A percentile compares a stretch with the other conserved stretches of the same genome.
Evolutionary conservation across 2,888 invertebrate species (phyloP).

Genomic region (Cerceris rybyensis): DNA sequence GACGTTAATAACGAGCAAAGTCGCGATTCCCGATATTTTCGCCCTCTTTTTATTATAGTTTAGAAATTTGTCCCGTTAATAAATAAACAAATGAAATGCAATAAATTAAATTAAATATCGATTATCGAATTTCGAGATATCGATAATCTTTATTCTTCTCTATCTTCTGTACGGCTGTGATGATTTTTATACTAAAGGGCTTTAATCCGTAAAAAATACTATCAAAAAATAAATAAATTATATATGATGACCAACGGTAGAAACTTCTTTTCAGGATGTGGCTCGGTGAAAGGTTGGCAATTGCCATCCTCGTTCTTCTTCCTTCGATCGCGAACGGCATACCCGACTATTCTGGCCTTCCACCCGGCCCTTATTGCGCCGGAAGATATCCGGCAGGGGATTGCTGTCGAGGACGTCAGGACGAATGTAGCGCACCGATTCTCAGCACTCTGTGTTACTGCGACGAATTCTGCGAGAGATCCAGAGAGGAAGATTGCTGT

Average conservation of each 20-base stretch:
- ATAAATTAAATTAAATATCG: too few species aligned
- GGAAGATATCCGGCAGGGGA: conserved; percentile 74
- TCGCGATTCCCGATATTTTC: too few species aligned
- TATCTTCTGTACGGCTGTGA: too few species aligned
- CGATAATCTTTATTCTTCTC: too few species aligned
- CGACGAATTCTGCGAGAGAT: conserved; percentile 94
- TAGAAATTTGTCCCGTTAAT: too few species aligned
- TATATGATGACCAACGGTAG: neutral
- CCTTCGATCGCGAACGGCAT: conserved; percentile 51
- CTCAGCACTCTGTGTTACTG: conserved; percentile 95
- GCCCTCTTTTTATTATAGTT: too few species aligned
- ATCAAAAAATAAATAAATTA: too few species aligned
- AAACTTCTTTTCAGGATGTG: conserved; percentile 67
- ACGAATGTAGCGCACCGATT: conserved; percentile 92
- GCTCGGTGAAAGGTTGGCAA: conserved; percentile 32
- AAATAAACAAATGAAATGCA: too few species aligned
- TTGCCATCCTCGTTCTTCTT: conserved; percentile 53
- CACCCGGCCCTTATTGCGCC: conserved; percentile 85
- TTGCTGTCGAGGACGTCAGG: conserved; percentile 90
- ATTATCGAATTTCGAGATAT: too few species aligned
- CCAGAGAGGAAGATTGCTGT: conserved; percentile 91
- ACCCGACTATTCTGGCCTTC: conserved; percentile 82
- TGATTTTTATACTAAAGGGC: too few species aligned
- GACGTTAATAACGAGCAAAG: too few species aligned
- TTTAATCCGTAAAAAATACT: too few species aligned